A percentile compares a stretch with the other conserved stretches of the same genome.
Evolutionary conservation across 2,797 vertebrate species (phyloP).

Genomic region (Chrysocyon brachyurus): DNA sequence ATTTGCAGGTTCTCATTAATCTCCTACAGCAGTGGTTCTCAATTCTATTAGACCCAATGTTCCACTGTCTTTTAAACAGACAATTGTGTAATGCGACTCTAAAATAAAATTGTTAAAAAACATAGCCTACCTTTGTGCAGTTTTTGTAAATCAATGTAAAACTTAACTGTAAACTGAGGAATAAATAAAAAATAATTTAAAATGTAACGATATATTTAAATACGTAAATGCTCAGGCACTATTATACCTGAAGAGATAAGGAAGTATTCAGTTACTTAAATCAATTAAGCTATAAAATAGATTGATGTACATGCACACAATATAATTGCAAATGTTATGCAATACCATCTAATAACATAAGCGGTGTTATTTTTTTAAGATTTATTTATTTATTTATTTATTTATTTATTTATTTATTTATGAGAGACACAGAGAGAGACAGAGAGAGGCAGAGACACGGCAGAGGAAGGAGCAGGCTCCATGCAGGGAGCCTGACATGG

Average conservation of each 20-base stretch:
- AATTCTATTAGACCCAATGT: neutral
- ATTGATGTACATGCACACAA: neutral
- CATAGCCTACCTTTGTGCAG: neutral
- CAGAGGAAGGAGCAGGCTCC: too few species aligned
- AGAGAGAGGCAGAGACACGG: too few species aligned
- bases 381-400: too few species aligned
- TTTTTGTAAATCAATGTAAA: neutral
- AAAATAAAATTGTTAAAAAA: slow-evolving; percentile 2
- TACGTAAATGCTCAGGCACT: neutral
- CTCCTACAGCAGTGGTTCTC: neutral
- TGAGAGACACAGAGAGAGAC: too few species aligned
- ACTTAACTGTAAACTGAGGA: neutral
- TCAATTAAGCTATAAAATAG: neutral
- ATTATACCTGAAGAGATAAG: neutral
- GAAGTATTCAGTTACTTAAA: neutral
- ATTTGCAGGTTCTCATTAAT: neutral
- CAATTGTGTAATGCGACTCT: neutral
- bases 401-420: too few species aligned
- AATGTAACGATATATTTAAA: neutral
- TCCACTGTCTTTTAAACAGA: neutral
- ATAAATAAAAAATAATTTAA: neutral
- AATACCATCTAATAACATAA: neutral
- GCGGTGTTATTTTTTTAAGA: neutral
- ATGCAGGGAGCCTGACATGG: too few species aligned
- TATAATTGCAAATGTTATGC: neutral